Evolutionary conservation across 2,113 vertebrate species (phyloP).

Genomic region (Ceyx cyanopectus): DNA sequence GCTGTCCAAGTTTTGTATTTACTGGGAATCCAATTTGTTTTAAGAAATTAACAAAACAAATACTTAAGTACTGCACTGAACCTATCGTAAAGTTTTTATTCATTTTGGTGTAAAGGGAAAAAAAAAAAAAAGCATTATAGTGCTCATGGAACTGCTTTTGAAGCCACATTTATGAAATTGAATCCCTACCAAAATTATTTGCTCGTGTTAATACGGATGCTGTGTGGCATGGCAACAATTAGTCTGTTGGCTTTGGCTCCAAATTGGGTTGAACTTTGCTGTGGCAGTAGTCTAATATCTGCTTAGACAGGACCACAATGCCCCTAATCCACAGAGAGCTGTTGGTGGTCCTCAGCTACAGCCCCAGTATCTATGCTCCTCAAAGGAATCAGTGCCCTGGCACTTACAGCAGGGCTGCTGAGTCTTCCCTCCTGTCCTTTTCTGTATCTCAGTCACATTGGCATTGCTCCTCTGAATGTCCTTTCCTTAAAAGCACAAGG

Average conservation of each 20-base stretch:
- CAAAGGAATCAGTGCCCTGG: background rate
- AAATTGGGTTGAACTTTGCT: background rate
- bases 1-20: constrained; percentile 79
- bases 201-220: constrained; percentile 40
- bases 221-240: background rate
- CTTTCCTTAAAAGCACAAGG: background rate
- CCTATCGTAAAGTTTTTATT: constrained; percentile 78
- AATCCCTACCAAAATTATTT: constrained; percentile 72
- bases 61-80: constrained; percentile 73
- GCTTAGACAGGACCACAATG: background rate
- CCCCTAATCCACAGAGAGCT: background rate
- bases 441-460: background rate
- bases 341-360: background rate
- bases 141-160: constrained; percentile 64
- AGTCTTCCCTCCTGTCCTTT: background rate
- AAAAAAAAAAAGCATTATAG: constrained; percentile 34
- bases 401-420: accelerated
- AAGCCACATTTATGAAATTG: constrained; percentile 74
- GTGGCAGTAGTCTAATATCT: background rate
- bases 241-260: background rate
- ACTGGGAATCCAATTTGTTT: constrained; percentile 80
- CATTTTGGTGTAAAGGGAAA: constrained; percentile 62
- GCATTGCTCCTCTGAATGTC: background rate
- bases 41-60: constrained; percentile 85
- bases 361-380: background rate